Conservation (phyloP, 2,113 vertebrate species). For the Athene noctua region DNA sequence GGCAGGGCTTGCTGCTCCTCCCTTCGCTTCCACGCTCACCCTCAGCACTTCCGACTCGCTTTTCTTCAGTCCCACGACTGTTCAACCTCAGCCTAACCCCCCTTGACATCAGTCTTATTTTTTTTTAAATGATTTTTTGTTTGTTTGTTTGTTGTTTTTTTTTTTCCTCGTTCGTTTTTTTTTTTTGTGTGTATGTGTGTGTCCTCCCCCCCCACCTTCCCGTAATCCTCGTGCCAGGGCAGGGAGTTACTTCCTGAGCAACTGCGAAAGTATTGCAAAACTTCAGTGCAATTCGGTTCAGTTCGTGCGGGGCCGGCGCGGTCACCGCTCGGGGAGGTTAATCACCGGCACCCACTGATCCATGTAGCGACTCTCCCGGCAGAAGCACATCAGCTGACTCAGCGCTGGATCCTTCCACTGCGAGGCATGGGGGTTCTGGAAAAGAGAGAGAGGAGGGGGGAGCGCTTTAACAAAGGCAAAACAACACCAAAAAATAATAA, state of each 20-base stretch:
- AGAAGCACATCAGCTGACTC: constrained; percentile 91
- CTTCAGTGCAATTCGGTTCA: constrained; percentile 75
- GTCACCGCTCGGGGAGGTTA: constrained; percentile 92
- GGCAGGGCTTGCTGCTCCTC: constrained; percentile 7
- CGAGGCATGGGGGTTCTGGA: constrained; percentile 87
- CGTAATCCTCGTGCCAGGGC: constrained; percentile 56
- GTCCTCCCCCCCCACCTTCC: no score
- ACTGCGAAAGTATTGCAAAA: constrained; percentile 77
- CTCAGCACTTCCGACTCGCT: constrained; percentile 15
- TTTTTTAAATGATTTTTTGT: neutral
- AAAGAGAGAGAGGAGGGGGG: neutral
- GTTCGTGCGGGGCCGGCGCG: neutral
- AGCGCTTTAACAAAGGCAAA: neutral
- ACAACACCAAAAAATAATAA: neutral
- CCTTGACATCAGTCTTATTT: constrained; percentile 14
- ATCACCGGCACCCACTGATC: constrained; percentile 97
- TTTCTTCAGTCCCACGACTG: neutral
- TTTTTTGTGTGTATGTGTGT: no score
- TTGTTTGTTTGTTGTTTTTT: no score
- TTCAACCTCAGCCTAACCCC: constrained; percentile 46
- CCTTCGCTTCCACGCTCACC: constrained; percentile 30
- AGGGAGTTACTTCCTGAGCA: constrained; percentile 73
- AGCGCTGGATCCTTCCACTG: constrained; percentile 90
- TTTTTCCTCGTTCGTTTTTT: neutral
- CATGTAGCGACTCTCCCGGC: constrained; percentile 91